Percentiles rank a stretch among this genome's conserved stretches.
phyloP scores from a whole-genome alignment of 2,113 vertebrate genomes.

The Anguilla rostrata region DNA sequence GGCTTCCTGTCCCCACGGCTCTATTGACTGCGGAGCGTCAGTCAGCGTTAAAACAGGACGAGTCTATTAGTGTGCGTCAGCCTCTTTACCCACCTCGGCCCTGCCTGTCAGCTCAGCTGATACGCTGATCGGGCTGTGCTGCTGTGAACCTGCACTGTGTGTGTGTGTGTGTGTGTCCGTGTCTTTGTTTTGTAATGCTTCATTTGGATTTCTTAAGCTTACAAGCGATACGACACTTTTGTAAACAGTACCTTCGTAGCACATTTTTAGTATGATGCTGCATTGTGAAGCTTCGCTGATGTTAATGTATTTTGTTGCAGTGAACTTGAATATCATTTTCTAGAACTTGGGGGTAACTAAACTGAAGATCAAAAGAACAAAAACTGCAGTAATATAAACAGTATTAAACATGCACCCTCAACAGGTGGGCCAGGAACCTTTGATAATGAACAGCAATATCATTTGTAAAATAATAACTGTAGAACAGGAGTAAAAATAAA shows the following conservation, averaged over 20 bases:
- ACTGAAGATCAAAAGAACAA: background rate
- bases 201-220: background rate
- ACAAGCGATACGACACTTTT: background rate
- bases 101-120: conserved; percentile 62
- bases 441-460: background rate
- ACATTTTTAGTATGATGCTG: too few species aligned
- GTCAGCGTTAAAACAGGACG: conserved; percentile 61
- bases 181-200: background rate
- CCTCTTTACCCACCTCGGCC: conserved; percentile 65
- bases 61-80: conserved; percentile 67
- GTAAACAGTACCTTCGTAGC: too few species aligned
- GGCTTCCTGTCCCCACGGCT: conserved; percentile 45
- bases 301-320: too few species aligned
- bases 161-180: background rate
- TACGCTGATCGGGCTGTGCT: conserved; percentile 33
- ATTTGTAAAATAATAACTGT: too few species aligned
- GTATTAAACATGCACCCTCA: background rate
- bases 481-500: too few species aligned
- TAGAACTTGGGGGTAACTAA: background rate
- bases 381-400: background rate
- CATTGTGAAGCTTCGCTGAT: too few species aligned
- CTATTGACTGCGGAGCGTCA: conserved; percentile 66
- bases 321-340: too few species aligned
- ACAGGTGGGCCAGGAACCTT: background rate
- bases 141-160: background rate